Evolutionary conservation across 2,113 vertebrate species (phyloP).

Genomic region (Sinocyclocheilus anshuiensis): DNA sequence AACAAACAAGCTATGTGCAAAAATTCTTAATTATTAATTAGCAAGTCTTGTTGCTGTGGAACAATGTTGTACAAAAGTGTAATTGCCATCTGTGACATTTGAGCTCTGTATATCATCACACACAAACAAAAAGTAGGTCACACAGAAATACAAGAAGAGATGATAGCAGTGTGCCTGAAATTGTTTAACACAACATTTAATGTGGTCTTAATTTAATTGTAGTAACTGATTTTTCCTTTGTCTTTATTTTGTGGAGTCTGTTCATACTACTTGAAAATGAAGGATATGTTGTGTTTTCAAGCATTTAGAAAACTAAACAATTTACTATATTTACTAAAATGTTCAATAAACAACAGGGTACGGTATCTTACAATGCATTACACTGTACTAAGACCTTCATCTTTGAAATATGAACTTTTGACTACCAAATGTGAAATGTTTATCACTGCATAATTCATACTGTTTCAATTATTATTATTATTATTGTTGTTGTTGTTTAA

Average conservation of each 20-base stretch:
- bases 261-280: neutral
- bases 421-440: neutral
- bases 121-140: neutral
- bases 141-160: neutral
- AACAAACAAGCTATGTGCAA: conserved; percentile 25
- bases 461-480: neutral
- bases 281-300: neutral
- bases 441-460: neutral
- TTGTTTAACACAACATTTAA: neutral
- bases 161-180: neutral
- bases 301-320: neutral
- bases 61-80: conserved; percentile 11
- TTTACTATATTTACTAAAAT: neutral
- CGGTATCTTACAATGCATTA: neutral
- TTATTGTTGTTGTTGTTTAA: neutral
- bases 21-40: conserved; percentile 17
- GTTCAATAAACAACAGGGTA: too few relatives aligned
- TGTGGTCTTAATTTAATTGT: neutral
- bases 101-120: conserved; percentile 3
- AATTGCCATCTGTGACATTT: conserved; percentile 27
- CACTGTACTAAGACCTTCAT: neutral
- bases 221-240: neutral
- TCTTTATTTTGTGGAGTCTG: neutral
- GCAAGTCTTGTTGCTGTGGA: conserved; percentile 24
- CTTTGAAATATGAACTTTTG: neutral